Conservation (phyloP, 2,888 invertebrate genomes). For the Phaedon cochleariae region DNA sequence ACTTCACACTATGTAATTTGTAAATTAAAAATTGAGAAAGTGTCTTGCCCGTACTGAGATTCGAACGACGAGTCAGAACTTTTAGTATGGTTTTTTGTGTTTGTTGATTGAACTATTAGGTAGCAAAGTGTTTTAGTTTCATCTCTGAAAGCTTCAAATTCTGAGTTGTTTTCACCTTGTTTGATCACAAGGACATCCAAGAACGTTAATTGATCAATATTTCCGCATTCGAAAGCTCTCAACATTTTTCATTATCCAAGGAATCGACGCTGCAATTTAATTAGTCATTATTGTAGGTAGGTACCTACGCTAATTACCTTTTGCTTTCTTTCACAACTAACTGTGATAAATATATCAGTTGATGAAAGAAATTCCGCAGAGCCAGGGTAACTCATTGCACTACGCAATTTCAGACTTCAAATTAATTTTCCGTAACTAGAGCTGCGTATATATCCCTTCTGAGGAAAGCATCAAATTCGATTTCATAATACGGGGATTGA, state of each 20-base stretch:
- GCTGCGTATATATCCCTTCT: not conserved
- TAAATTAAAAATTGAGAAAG: too few relatives aligned
- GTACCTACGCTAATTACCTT: not conserved
- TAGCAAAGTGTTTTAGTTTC: too few relatives aligned
- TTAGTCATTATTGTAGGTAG: not conserved
- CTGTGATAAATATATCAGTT: not conserved
- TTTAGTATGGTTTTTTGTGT: too few relatives aligned
- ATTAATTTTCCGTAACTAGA: not conserved
- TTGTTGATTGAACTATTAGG: too few relatives aligned
- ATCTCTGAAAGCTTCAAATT: too few relatives aligned
- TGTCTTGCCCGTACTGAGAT: too few relatives aligned
- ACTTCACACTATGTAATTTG: too few relatives aligned
- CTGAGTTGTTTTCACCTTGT: too few relatives aligned
- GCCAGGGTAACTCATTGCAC: not conserved
- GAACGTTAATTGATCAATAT: too few relatives aligned
- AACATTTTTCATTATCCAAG: not conserved
- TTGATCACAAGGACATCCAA: too few relatives aligned
- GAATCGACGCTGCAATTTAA: not conserved
- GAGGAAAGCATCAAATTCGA: not conserved
- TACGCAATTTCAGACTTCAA: not conserved
- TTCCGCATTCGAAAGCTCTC: not conserved
- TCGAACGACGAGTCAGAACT: too few relatives aligned
- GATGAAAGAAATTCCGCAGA: not conserved
- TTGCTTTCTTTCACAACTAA: constrained; percentile 4
- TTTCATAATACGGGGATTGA: too few relatives aligned